Evolutionary conservation across 2,888 invertebrate genomes (phyloP), one percentile per base, ranked within the genome.

Genomic region (Lucinisca nassula): DNA sequence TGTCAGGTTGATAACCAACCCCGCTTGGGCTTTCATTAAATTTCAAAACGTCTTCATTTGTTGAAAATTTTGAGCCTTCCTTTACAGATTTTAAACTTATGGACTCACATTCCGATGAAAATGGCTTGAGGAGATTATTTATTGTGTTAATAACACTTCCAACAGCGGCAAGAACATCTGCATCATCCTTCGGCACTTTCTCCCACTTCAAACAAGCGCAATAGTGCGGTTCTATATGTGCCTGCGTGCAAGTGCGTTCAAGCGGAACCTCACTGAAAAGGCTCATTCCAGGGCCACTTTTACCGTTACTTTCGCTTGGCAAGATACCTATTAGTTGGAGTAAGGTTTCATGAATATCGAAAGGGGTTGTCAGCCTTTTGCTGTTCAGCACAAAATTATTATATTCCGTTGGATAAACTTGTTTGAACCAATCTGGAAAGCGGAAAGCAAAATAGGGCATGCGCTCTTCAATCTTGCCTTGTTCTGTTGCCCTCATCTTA

Each of bases 181-280:
- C 94, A 55, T 97, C 97, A 0, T 96, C 94, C 0, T 96, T 85
- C 0, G 97, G 96, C 0, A 98, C 96, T 79, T 97, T 97, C 88
- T 97, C 96, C 99, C 99, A 99, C n/a, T 97, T 97, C 0, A 99
- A 97, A 95, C 99, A 99, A 0, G 98, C 98, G 95, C 99, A 99
- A 99, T 99, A 99, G 95, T 99, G 99, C 0, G 99, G 98, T 95
- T 98, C 98, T 84, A 99, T 98, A 82, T 98, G 98, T 0, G 99
- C 99, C 95, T 98, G 98, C 6, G 97, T 97, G 95, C 99, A 99
- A 10, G 98, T 98, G 35, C 99, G 97, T 91, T 98, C 97, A 12
- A 96, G 94, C 0, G 98, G 98, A 27, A 96, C 93, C 75, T 92
- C 90, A 45, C 86, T 85, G 85, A 96, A 94, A 37, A 96, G 88